phyloP scores from a whole-genome alignment of 1,140 invertebrate species.

The Caenorhabditis elegans region WBcel235 BX284604.4:1012501-1013000 shows the following conservation, averaged over 20 bases:
- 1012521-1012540: too few relatives aligned
- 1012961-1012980: not conserved
- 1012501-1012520: too few relatives aligned
- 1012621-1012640: not conserved
- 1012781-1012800: not conserved
- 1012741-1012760: too few relatives aligned
- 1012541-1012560: too few relatives aligned
- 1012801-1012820: not conserved
- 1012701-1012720: not conserved
- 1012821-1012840: too few relatives aligned
- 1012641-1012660: not conserved
- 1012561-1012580: not conserved
- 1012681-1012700: not conserved
- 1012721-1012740: too few relatives aligned
- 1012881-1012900: not conserved
- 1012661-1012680: not conserved
- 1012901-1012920: not conserved
- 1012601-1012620: not conserved
- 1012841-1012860: not conserved
- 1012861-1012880: not conserved
- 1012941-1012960: not conserved
- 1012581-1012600: not conserved
- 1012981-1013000: too few relatives aligned
- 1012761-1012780: too few relatives aligned
- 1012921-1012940: not conserved